These are phyloP conservation scores for Halcyon leucocephala DNA, from an alignment of 2,797 vertebrate genomes.

Conservation along the genomic window DNA sequence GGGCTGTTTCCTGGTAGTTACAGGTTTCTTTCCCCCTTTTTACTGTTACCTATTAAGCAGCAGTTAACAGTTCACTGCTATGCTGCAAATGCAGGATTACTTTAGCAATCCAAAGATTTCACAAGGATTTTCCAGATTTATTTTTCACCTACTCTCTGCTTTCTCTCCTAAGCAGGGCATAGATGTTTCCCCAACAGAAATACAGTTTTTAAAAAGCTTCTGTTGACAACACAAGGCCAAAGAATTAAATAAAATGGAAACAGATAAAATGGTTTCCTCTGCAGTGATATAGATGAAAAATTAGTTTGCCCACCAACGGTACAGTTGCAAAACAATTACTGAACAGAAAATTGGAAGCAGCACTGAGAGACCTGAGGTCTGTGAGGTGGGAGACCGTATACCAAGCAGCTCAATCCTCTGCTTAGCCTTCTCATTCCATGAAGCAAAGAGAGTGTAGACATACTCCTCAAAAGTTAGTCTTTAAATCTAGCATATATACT, in stretches of 20 bases:
- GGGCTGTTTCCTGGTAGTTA: neutral
- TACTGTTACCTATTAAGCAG: neutral
- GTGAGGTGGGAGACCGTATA: neutral
- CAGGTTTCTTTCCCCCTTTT: neutral
- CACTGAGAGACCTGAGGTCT: neutral
- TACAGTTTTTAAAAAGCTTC: neutral
- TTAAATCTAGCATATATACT: conserved; percentile 49
- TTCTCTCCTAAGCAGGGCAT: neutral
- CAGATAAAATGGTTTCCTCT: neutral
- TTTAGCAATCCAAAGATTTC: conserved; percentile 1
- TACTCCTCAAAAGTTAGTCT: conserved; percentile 58
- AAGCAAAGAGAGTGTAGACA: conserved; percentile 6
- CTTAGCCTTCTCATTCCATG: neutral
- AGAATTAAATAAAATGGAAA: neutral
- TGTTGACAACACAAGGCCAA: neutral
- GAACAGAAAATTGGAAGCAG: neutral
- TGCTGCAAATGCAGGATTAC: neutral
- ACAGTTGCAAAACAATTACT: neutral
- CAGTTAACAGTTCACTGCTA: neutral
- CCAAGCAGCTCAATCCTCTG: neutral
- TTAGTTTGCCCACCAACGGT: neutral
- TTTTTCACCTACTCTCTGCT: neutral
- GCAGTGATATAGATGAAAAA: neutral
- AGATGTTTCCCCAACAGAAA: neutral
- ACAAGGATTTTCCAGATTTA: neutral